These are phyloP conservation scores for Arctia plantaginis DNA, from an alignment of 2,888 invertebrate species.

Conservation along the genomic window DNA sequence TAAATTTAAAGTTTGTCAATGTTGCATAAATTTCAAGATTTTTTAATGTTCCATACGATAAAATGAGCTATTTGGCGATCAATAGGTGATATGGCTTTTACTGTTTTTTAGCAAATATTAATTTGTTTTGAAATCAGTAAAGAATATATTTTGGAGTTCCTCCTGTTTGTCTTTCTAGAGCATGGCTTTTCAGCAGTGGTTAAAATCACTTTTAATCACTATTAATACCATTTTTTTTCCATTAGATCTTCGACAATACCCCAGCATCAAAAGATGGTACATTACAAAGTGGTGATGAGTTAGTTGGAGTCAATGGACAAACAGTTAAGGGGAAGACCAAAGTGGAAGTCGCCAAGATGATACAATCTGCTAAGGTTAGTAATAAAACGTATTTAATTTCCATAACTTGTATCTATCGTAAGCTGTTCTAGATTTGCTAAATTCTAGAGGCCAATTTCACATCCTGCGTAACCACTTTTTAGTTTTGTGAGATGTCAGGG, in stretches of 20 bases:
- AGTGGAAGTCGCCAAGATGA: conserved; percentile 99
- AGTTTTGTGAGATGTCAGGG: background rate
- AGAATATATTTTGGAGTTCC: too few relatives aligned
- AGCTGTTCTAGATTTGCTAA: background rate
- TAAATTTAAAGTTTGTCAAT: too few relatives aligned
- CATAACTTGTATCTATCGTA: background rate
- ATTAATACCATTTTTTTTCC: conserved; percentile 9
- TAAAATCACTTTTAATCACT: background rate
- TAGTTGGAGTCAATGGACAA: conserved; percentile 96
- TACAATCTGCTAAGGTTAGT: conserved; percentile 94
- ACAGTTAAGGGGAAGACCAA: conserved; percentile 98
- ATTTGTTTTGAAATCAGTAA: too few relatives aligned
- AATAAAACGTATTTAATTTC: background rate
- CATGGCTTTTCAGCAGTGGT: too few relatives aligned
- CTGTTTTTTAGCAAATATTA: too few relatives aligned
- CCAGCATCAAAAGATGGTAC: conserved; percentile 97
- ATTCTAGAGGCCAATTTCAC: background rate
- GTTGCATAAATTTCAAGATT: too few relatives aligned
- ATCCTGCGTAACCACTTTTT: background rate
- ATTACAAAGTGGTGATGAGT: conserved; percentile 98
- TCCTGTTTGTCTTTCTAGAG: too few relatives aligned
- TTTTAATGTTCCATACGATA: too few relatives aligned
- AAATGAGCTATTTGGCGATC: too few relatives aligned
- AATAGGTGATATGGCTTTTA: too few relatives aligned
- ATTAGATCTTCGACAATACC: conserved; percentile 97